These are phyloP conservation scores for Tupaia chinensis DNA, from an alignment of 2,113 vertebrate genomes.

Conservation along the genomic window DNA sequence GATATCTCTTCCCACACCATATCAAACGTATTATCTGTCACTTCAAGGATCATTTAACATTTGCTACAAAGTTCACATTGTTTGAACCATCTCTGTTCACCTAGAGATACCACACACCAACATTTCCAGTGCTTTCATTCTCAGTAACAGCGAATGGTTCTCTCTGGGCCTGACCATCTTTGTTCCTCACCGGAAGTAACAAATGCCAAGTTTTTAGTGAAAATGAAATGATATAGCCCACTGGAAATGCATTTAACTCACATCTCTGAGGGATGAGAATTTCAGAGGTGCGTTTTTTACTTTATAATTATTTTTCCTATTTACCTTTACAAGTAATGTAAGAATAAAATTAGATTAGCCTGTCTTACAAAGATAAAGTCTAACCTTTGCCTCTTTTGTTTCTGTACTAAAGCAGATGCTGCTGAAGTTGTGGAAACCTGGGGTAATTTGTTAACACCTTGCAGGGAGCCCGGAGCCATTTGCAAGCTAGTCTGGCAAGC, in stretches of 20 bases:
- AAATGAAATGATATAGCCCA: neutral
- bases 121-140: neutral
- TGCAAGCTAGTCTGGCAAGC: too few relatives aligned
- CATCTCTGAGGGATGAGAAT: constrained; percentile 10
- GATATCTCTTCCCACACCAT: constrained; percentile 32
- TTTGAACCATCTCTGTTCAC: neutral
- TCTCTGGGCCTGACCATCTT: constrained; percentile 23
- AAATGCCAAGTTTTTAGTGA: constrained; percentile 18
- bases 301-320: neutral
- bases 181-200: neutral
- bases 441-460: too few relatives aligned
- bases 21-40: constrained; percentile 72
- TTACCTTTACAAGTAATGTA: constrained; percentile 29
- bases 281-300: neutral
- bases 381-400: too few relatives aligned
- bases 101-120: constrained; percentile 14
- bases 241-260: constrained; percentile 33
- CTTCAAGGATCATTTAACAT: constrained; percentile 61
- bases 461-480: too few relatives aligned
- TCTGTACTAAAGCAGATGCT: too few relatives aligned
- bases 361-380: too few relatives aligned
- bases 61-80: constrained; percentile 47
- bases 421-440: too few relatives aligned
- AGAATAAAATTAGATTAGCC: neutral
- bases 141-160: neutral